Evolutionary conservation across 2,888 invertebrate genomes (phyloP).

Genomic region (Drosophila formosana): DNA sequence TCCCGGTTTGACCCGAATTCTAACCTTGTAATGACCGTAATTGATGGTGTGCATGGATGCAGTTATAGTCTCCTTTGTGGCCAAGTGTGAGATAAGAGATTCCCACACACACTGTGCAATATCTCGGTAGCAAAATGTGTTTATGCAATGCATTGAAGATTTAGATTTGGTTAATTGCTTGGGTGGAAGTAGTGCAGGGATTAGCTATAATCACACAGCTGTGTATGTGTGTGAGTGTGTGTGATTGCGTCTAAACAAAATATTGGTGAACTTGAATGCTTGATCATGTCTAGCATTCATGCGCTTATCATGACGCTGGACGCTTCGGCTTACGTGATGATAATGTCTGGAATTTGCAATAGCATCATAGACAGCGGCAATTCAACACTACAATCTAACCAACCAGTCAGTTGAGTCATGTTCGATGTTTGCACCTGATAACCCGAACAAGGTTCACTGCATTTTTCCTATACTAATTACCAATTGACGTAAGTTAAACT

Average conservation of each 20-base stretch:
- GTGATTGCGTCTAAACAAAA: conserved; percentile 15
- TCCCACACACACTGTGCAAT: conserved; percentile 41
- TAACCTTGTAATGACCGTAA: conserved; percentile 64
- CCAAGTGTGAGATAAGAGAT: conserved; percentile 49
- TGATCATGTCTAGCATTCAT: conserved; percentile 74
- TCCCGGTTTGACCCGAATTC: conserved; percentile 14
- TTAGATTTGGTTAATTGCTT: conserved; percentile 49
- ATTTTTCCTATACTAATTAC: conserved; percentile 20
- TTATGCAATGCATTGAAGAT: conserved; percentile 64
- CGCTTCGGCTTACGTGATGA: conserved; percentile 57
- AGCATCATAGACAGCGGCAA: conserved; percentile 29
- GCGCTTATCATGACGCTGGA: conserved; percentile 66
- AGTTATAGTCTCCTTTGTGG: background rate
- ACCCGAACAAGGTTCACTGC: conserved; percentile 37
- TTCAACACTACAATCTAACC: conserved; percentile 21
- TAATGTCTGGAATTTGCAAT: conserved; percentile 50
- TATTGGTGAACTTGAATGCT: conserved; percentile 59
- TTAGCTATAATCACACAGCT: conserved; percentile 31
- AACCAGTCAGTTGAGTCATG: conserved; percentile 41
- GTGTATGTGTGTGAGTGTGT: conserved; percentile 1
- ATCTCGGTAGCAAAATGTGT: conserved; percentile 36
- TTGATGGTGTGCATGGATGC: conserved; percentile 31
- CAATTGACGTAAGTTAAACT: conserved; percentile 33
- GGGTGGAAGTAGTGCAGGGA: conserved; percentile 44
- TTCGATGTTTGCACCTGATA: conserved; percentile 32